Evolutionary conservation across 2,888 invertebrate genomes (phyloP), one percentile per base, ranked within the genome.

Genomic region (Philonicus albiceps): DNA sequence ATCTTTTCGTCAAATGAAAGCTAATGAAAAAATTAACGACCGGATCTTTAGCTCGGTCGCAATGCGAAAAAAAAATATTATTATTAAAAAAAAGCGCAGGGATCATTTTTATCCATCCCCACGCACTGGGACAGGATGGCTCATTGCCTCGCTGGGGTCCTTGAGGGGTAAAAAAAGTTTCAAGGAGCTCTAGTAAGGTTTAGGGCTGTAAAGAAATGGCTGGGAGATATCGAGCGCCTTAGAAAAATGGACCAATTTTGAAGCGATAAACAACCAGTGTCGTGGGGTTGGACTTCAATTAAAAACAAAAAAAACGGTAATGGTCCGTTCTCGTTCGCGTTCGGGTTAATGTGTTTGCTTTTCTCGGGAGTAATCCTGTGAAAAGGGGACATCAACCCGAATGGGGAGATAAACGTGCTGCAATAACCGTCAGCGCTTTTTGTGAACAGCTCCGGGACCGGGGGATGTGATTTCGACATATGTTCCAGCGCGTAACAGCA

Each of bases 11-110:
- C 73, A 84, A 49, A 73, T 73, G 40, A 84, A 84, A 27, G 73
- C 84, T 84, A 84, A 84, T 84, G 84, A 73, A 84, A 84, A 84
- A 84, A 84, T 84, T 84, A 84, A 84, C 84, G 84, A 84, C 84
- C 84, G 43, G 30, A 84, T 84, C 73, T 22, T 84, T 43, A 43
- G 84, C n/a, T 8, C 73, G 84, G 22, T 34, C 40, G 34, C n/a
- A 73, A 30, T n/a, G 40, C 40, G 64, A 72, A 19, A 30, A 72
- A 84, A 84, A 43, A 84, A 73, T 19, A 83, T 78, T 37, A 43
- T 27, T 55, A 34, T 37, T 11, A n/a, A 81, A 31, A 81, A 53
- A 73, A 84, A 11, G 19, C 19, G 64, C n/a, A 16, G 40, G 3
- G 3, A 55, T 34, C 22, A 31, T 27, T 22, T 13, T 27, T 55